Evolutionary conservation across 2,888 invertebrate genomes (phyloP).

Genomic region (Coleophora flavipennella): DNA sequence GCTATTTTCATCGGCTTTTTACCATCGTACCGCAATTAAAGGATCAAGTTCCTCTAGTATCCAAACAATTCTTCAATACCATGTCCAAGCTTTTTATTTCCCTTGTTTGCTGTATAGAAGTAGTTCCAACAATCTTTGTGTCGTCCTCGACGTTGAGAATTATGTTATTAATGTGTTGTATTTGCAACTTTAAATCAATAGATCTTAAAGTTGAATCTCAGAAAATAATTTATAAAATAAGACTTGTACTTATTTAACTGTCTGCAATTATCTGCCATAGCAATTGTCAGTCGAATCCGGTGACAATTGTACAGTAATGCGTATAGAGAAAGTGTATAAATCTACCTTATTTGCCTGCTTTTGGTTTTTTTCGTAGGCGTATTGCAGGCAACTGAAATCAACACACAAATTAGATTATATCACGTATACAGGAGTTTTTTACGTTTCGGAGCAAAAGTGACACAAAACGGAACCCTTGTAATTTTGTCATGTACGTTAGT

Average conservation of each 20-base stretch:
- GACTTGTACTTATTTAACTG: constrained; percentile 37
- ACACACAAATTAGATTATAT: too few species aligned
- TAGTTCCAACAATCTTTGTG: not conserved
- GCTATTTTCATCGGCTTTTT: too few species aligned
- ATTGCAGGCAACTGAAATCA: too few species aligned
- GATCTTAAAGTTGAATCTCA: not conserved
- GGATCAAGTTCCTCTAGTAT: constrained; percentile 38
- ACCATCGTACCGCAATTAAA: constrained; percentile 13
- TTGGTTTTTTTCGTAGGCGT: too few species aligned
- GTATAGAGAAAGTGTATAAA: too few species aligned
- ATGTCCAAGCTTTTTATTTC: constrained; percentile 32
- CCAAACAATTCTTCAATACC: constrained; percentile 44
- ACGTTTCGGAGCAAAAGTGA: too few species aligned
- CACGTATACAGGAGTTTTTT: too few species aligned
- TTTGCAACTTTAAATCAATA: constrained; percentile 4
- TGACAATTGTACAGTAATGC: constrained; percentile 59
- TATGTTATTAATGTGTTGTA: constrained; percentile 22
- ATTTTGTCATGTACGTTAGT: too few species aligned
- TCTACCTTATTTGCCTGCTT: too few species aligned
- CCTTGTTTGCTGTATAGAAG: constrained; percentile 21
- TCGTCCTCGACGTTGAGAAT: fast-evolving
- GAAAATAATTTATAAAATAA: constrained; percentile 10
- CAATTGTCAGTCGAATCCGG: constrained; percentile 41
- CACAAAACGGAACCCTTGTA: too few species aligned
- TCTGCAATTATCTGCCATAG: constrained; percentile 39